Conservation (phyloP, 2,113 vertebrate genomes). For the Lutjanus erythropterus region DNA sequence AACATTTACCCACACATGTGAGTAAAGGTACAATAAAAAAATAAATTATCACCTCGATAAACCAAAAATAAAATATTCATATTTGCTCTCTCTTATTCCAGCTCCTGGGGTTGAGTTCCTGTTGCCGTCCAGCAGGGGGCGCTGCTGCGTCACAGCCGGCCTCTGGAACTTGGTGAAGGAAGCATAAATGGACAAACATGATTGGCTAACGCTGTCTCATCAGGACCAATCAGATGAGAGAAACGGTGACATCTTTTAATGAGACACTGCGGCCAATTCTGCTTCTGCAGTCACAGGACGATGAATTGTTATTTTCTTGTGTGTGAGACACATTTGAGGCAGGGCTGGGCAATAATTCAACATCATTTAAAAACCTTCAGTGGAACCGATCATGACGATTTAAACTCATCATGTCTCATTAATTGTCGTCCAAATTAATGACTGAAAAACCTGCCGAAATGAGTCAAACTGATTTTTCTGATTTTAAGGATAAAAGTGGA, state of each 20-base stretch:
- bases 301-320: background rate
- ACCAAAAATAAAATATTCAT: slow-evolving; percentile 76
- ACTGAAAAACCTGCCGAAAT: background rate
- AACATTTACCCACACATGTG: slow-evolving; percentile 49
- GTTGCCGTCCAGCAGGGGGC: slow-evolving; percentile 64
- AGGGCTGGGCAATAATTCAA: slow-evolving; percentile 21
- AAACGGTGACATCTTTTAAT: background rate
- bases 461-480: background rate
- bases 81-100: slow-evolving; percentile 37
- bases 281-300: slow-evolving; percentile 2
- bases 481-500: background rate
- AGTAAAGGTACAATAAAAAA: slow-evolving; percentile 75
- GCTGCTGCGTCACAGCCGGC: slow-evolving; percentile 29
- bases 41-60: slow-evolving; percentile 79
- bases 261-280: background rate
- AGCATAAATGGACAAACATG: slow-evolving; percentile 34
- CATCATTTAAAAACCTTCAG: background rate
- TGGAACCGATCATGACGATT: background rate
- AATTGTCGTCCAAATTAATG: background rate
- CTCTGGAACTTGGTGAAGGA: slow-evolving; percentile 23
- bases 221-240: slow-evolving; percentile 44
- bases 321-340: background rate
- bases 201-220: slow-evolving; percentile 41
- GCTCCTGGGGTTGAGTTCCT: slow-evolving; percentile 27
- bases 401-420: background rate